Percentiles rank a stretch among this genome's conserved stretches.
These are phyloP conservation scores for Seison nebaliae DNA, from an alignment of 1,140 invertebrate species.

Conservation along the genomic window DNA sequence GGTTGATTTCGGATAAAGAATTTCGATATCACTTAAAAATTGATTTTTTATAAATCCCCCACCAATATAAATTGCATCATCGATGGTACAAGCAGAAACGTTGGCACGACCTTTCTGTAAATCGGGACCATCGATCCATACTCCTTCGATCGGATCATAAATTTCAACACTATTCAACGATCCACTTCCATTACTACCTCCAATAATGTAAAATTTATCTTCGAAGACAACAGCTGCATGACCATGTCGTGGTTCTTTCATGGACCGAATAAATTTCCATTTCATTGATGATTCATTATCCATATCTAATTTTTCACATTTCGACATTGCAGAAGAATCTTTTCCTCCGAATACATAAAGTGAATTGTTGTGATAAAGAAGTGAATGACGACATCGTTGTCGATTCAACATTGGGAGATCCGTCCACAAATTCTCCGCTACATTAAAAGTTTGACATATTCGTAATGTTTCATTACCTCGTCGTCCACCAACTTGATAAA, in stretches of 20 bases:
- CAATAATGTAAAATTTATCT: slow-evolving; percentile 5
- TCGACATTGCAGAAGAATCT: slow-evolving; percentile 2
- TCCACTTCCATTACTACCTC: slow-evolving; percentile 6
- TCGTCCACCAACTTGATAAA: no score
- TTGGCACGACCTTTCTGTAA: slow-evolving; percentile 7
- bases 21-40: no score
- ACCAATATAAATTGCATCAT: background rate
- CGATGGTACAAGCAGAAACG: background rate
- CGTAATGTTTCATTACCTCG: no score
- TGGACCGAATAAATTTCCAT: slow-evolving; percentile 1
- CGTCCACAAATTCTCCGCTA: no score
- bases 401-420: no score
- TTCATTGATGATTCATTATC: background rate
- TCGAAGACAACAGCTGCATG: slow-evolving; percentile 4
- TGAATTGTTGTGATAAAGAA: no score
- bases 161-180: slow-evolving; percentile 9
- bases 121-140: slow-evolving; percentile 3
- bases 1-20: no score
- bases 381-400: no score
- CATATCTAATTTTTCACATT: slow-evolving; percentile 8
- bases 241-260: slow-evolving; percentile 7
- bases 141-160: slow-evolving; percentile 7
- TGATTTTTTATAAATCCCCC: no score
- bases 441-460: no score
- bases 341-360: slow-evolving; percentile 12